Conservation (phyloP, 2,888 invertebrate genomes). For the Mycalesis mineus region DNA sequence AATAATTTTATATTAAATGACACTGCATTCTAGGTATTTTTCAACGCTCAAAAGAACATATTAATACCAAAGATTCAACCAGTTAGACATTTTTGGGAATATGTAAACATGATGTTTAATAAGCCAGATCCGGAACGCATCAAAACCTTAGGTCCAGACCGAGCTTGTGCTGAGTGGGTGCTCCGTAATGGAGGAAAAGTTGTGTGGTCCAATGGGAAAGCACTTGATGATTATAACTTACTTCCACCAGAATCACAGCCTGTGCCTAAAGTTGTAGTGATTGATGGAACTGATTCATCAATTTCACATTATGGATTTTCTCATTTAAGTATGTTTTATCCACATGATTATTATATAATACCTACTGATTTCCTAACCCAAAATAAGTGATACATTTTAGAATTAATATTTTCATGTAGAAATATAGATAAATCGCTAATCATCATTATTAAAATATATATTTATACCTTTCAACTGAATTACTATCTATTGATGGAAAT, state of each 20-base stretch:
- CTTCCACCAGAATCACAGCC: constrained; percentile 79
- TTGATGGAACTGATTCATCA: constrained; percentile 89
- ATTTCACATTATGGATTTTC: constrained; percentile 91
- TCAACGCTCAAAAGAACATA: constrained; percentile 4
- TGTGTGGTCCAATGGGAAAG: constrained; percentile 81
- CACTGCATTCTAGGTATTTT: constrained; percentile 17
- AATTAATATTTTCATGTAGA: too few species aligned
- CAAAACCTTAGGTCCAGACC: constrained; percentile 88
- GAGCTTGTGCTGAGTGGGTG: constrained; percentile 97
- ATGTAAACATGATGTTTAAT: constrained; percentile 82
- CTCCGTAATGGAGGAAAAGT: constrained; percentile 92
- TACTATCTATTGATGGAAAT: too few species aligned
- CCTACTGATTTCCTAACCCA: too few species aligned
- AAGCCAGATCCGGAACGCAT: constrained; percentile 83
- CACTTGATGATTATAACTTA: constrained; percentile 84
- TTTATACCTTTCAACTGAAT: too few species aligned
- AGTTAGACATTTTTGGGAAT: constrained; percentile 66
- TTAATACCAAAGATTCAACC: constrained; percentile 8
- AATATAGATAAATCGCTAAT: too few species aligned
- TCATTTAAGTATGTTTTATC: constrained; percentile 82
- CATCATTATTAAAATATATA: too few species aligned
- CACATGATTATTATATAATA: too few species aligned
- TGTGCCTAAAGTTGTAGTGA: constrained; percentile 77
- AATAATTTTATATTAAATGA: not conserved
- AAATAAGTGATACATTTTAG: too few species aligned